Base-by-base conservation (phyloP, 2,888 invertebrate species). In the Agriopis leucophaearia region DNA sequence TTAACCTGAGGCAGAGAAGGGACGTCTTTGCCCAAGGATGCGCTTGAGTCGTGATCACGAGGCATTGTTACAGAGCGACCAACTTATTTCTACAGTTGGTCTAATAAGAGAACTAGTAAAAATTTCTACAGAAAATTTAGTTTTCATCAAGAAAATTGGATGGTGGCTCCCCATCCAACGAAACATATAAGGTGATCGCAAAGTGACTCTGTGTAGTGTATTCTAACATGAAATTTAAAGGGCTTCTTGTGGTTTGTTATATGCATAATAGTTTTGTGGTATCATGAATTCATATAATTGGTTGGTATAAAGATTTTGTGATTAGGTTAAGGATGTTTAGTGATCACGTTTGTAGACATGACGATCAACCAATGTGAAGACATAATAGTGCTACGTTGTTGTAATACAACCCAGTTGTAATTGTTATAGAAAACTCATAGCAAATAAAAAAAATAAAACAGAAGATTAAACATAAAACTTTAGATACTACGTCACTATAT, bases 1-100 rank as follows among this genome's bases (percentile, higher is more conserved):
- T 75, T 86, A 81, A 88, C 86, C 87, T 78, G 74, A 70, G 76
- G 72, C 72, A 80, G 89, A 91, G 91, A 92, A 91, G 88, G 91
- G 91, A 87, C 85, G 79, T 80, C 74, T 74, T 38, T 66, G 71
- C 77, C 83, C 91, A 92, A 92, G 92, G 92, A 91, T 92, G 87
- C 81, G 85, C 90, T 89, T 89, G 91, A 84, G 81, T 90, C 91
- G 91, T 91, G 90, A 89, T 84, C 80, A 69, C 76, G 81, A 79
- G 75, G 80, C 76, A 81, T 86, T 86, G 84, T 87, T 85, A 77
- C 82, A n/a, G 36, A 82, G 78, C 83, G 78, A 54, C 18, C 61
- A 57, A 57, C 57, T 69, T n/a, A 48, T 64, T 55, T 72, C 58
- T 72, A 62, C 8, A 27, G 27, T 7, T 55, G 27, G 27, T 1